Base-by-base conservation (phyloP, 2,888 invertebrate genomes). In the Rhogogaster chlorosoma region DNA sequence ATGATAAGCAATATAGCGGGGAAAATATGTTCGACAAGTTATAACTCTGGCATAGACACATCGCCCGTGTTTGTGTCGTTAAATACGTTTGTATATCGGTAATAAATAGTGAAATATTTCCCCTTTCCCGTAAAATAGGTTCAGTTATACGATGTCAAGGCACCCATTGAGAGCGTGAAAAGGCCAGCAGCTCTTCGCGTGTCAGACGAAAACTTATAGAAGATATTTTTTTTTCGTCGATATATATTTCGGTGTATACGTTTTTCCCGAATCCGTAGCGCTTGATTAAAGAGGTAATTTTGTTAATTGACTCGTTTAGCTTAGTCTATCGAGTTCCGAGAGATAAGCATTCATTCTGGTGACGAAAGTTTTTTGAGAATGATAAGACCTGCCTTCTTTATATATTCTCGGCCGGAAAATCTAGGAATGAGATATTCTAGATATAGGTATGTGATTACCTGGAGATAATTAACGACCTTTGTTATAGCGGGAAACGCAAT, bases 391-490 rank as follows among this genome's bases (percentile, higher is more conserved):
- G 42, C 42, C n/a, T 9, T 15, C 10, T 12, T 12, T n/a, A n/a
- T n/a, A n/a, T n/a, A 38, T 38, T 22, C 38, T 71, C 36, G 38
- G 26, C 10, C 10, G 9, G 26, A 18, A n/a, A 70, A 36, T 2
- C 1, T 5, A 71, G 36, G 67, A 32, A 18, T 4, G 18, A 26
- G 36, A 84, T 26, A 45, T 84, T 78, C 0, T 6, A 32, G 22
- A 29, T n/a, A n/a, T 38, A 61, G 29, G 38, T 61, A 15, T 12
- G 26, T 7, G 57, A 80, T 80, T 80, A 29, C 38, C n/a, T 36
- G 38, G n/a, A 26, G 22, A 70, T 67, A 64, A 71, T 78, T 57
- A 84, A 84, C 49, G 67, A 67, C 67, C 67, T 57, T 78, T 78
- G 36, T 22, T 32, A 57, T 29, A 57, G 2, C 42, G 78, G 22